Conservation (phyloP, 2,113 vertebrate species). For the Paramisgurnus dabryanus region DNA sequence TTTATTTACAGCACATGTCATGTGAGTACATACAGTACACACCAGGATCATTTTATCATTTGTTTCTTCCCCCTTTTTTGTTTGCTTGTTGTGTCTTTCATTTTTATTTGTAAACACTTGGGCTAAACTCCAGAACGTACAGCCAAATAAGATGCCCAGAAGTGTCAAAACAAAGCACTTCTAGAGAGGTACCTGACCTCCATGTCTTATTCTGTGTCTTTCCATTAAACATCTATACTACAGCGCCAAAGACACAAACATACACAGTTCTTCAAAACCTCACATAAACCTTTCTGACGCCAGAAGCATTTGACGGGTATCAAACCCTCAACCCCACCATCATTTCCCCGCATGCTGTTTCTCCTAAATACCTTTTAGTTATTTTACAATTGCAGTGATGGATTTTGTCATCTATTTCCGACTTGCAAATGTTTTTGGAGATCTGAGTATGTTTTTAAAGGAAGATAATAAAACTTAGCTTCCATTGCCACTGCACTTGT, state of each 20-base stretch:
- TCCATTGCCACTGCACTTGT: not conserved
- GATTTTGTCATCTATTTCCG: too few species aligned
- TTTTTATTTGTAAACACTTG: not conserved
- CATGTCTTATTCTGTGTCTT: slow-evolving; percentile 1
- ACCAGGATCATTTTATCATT: not conserved
- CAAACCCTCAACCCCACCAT: not conserved
- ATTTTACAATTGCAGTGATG: not conserved
- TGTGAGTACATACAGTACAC: not conserved
- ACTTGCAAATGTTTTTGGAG: not conserved
- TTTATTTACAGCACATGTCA: slow-evolving; percentile 15
- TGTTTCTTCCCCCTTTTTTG: not conserved
- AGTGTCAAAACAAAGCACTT: not conserved
- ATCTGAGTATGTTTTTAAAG: too few species aligned
- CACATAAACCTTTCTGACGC: slow-evolving; percentile 37
- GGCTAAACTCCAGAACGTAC: slow-evolving; percentile 1
- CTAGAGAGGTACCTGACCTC: not conserved
- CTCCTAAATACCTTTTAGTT: not conserved
- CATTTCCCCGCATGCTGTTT: slow-evolving; percentile 15
- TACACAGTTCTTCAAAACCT: not conserved
- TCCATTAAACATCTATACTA: not conserved
- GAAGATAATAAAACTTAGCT: too few species aligned
- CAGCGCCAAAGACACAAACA: slow-evolving; percentile 37
- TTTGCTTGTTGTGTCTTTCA: not conserved
- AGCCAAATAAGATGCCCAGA: slow-evolving; percentile 8
- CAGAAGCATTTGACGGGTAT: slow-evolving; percentile 64